phyloP scores from a whole-genome alignment of 1,140 invertebrate genomes.

The Phymastichus coffea region DNA sequence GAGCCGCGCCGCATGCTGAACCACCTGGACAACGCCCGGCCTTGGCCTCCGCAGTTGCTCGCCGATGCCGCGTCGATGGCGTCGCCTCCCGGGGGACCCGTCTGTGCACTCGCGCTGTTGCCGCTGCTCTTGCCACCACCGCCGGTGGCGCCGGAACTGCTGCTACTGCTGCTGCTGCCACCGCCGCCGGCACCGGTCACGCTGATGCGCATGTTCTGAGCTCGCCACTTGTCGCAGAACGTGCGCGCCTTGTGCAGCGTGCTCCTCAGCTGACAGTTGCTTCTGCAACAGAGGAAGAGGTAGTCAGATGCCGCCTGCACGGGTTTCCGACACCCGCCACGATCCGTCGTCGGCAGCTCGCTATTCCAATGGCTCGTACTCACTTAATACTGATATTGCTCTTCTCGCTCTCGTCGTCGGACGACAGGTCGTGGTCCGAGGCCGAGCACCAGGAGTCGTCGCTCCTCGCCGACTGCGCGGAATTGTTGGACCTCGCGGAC shows the following conservation, averaged over 20 bases:
- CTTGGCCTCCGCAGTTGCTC: constrained; percentile 60
- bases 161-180: constrained; percentile 53
- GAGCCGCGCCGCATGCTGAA: constrained; percentile 80
- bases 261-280: constrained; percentile 67
- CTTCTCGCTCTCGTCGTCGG: constrained; percentile 64
- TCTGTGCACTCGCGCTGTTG: too few relatives aligned
- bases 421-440: constrained; percentile 64
- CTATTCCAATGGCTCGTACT: too few relatives aligned
- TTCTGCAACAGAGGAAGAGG: constrained; percentile 52
- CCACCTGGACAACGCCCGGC: constrained; percentile 75
- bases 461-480: constrained; percentile 56
- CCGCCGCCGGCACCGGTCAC: background rate
- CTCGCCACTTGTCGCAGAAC: constrained; percentile 70
- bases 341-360: background rate
- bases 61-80: too few relatives aligned
- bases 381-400: constrained; percentile 62
- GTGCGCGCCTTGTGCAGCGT: constrained; percentile 70
- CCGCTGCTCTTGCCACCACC: background rate
- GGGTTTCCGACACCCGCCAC: too few relatives aligned
- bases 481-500: constrained; percentile 48
- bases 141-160: constrained; percentile 43
- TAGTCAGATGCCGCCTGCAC: too few relatives aligned
- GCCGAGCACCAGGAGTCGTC: constrained; percentile 64
- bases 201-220: constrained; percentile 50
- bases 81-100: too few relatives aligned